These are phyloP conservation scores for Anguilla rostrata DNA, from an alignment of 2,113 vertebrate genomes.

Conservation along the genomic window DNA sequence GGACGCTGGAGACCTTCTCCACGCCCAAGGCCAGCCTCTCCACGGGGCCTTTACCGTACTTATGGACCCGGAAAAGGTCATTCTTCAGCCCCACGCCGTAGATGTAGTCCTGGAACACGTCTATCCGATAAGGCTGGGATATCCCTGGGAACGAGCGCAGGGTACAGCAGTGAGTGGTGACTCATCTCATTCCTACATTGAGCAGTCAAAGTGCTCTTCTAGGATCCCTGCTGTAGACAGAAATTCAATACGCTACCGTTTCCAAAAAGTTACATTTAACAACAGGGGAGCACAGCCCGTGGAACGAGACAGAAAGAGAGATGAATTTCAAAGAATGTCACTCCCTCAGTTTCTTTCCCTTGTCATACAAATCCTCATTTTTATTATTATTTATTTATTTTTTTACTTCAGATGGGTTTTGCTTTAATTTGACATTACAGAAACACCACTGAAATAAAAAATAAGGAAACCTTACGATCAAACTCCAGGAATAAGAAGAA, in stretches of 20 bases:
- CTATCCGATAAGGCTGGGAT: constrained; percentile 90
- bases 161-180: not conserved
- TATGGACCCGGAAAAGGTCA: constrained; percentile 88
- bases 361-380: not conserved
- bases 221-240: not conserved
- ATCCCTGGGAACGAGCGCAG: constrained; percentile 71
- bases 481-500: not conserved
- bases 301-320: not conserved
- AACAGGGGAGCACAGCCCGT: not conserved
- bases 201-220: constrained; percentile 8
- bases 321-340: not conserved
- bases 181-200: not conserved
- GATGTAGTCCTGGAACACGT: constrained; percentile 94
- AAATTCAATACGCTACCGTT: too few species aligned
- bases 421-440: not conserved
- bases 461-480: not conserved
- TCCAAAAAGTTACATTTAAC: not conserved
- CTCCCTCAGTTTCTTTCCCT: not conserved
- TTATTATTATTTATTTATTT: too few species aligned
- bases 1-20: constrained; percentile 87
- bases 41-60: constrained; percentile 81
- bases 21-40: constrained; percentile 80
- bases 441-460: not conserved
- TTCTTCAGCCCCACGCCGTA: constrained; percentile 92
- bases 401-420: not conserved